Evolutionary conservation across 2,113 vertebrate species (phyloP).

Genomic region (Actenoides hombroni): DNA sequence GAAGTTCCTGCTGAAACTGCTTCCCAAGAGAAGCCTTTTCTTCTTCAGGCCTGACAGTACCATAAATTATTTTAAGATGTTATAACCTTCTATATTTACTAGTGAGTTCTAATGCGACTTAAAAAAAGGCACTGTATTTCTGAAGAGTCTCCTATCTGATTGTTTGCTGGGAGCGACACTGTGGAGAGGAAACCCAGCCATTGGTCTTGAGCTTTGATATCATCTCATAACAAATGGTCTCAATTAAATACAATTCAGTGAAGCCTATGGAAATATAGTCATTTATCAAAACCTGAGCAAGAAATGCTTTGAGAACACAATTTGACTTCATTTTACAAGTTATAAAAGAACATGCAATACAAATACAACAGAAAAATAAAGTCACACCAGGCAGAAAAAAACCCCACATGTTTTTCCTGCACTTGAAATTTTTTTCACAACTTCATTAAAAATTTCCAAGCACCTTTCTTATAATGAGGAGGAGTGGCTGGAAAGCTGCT

Average conservation of each 20-base stretch:
- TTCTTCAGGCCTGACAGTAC: slow-evolving; percentile 46
- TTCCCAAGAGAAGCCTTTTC: slow-evolving; percentile 64
- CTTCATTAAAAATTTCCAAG: not conserved
- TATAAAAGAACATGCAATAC: not conserved
- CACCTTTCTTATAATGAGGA: not conserved
- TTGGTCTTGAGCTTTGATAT: slow-evolving; percentile 25
- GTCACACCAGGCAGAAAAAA: not conserved
- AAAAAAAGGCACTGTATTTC: not conserved
- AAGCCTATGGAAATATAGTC: slow-evolving; percentile 38
- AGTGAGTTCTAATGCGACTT: slow-evolving; percentile 49
- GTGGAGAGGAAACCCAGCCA: not conserved
- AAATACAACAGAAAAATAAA: not conserved
- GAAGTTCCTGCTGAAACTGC: slow-evolving; percentile 46
- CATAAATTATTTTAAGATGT: slow-evolving; percentile 67
- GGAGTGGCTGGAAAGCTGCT: no score
- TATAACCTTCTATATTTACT: slow-evolving; percentile 59
- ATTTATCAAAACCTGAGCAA: slow-evolving; percentile 28
- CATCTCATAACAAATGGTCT: slow-evolving; percentile 32
- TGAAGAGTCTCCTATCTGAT: slow-evolving; percentile 6
- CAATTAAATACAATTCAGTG: slow-evolving; percentile 34
- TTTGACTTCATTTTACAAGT: not conserved
- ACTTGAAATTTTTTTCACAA: not conserved
- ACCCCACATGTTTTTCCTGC: not conserved
- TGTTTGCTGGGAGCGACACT: not conserved
- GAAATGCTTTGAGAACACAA: not conserved